Evolutionary conservation across 2,888 invertebrate genomes (phyloP), one percentile per base, ranked within the genome.

Genomic region (Mycalesis mineus): DNA sequence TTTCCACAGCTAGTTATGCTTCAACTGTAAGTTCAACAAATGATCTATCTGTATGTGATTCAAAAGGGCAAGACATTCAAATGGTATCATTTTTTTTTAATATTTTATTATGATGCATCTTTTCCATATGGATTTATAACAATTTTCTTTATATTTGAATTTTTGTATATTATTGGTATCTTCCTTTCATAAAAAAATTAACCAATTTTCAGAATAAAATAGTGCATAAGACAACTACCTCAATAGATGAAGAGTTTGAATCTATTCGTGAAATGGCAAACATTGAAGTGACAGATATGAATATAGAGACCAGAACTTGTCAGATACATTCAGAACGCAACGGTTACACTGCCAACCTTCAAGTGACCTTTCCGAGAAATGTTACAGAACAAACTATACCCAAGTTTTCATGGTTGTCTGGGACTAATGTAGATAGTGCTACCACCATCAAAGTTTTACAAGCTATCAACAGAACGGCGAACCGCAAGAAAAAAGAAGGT

Each of bases 401-500:
- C 13, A 88, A 86, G 66, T 89, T 90, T 66, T 86, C 90, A 2
- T 90, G 90, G 90, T 68, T 90, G 4, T 82, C 84, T 0, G 90
- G 88, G 22, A 90, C 90, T n/a, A 90, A 90, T 68, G 88, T 97
- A 0, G 94, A 95, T 69, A 94, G 94, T 62, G 81, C 91, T 41
- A 92, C 93, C 0, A 94, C 95, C 66, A 91, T 92, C 7, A 94
- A 95, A 77, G 88, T 97, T 52, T 84, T 96, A 49, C 97, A 96
- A 85, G 94, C 94, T 13, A 89, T 97, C 36, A 95, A 94, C 68
- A 94, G 93, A 77, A 94, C 95, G 52, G 96, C 96, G 0, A 92
- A 94, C 71, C 94, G 95, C 67, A 93, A 96, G 70, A 96, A 97
- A 1, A 94, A 93, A 64, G 95, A 95, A 77, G 96, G 96, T 52